Evolutionary conservation across 2,888 invertebrate genomes (phyloP).

Genomic region (Cephus pygmeus): DNA sequence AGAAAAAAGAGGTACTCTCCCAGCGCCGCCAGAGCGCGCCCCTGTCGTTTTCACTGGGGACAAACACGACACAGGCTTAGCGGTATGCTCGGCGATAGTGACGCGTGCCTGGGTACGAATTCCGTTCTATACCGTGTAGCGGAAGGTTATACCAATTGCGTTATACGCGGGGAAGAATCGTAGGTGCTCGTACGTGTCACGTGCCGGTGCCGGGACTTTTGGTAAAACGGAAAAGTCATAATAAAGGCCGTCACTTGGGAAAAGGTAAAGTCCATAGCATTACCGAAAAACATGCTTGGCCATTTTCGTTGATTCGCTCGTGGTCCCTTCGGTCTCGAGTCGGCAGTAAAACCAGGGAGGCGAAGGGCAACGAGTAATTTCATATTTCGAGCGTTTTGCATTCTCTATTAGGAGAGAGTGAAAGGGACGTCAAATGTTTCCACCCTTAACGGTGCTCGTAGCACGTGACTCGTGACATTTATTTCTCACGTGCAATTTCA

Average conservation of each 20-base stretch:
- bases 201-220: not conserved
- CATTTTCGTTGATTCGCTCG: not conserved
- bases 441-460: not conserved
- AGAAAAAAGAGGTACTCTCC: not conserved
- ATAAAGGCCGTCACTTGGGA: not conserved
- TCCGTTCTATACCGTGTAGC: not conserved
- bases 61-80: not conserved
- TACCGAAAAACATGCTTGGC: not conserved
- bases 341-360: not conserved
- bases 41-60: not conserved
- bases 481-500: slow-evolving; percentile 6
- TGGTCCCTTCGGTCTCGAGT: not conserved
- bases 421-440: not conserved
- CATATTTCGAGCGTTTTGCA: slow-evolving; percentile 5
- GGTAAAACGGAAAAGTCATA: not conserved
- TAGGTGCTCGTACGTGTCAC: not conserved
- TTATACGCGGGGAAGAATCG: not conserved
- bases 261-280: not conserved
- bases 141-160: not conserved
- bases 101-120: not conserved
- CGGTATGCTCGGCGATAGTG: not conserved
- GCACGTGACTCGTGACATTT: slow-evolving; percentile 4
- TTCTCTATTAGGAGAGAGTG: slow-evolving; percentile 1
- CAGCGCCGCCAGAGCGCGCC: not conserved
- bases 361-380: not conserved